phyloP scores from a whole-genome alignment of 2,888 invertebrate species.

The Masnerella sp. region DNA sequence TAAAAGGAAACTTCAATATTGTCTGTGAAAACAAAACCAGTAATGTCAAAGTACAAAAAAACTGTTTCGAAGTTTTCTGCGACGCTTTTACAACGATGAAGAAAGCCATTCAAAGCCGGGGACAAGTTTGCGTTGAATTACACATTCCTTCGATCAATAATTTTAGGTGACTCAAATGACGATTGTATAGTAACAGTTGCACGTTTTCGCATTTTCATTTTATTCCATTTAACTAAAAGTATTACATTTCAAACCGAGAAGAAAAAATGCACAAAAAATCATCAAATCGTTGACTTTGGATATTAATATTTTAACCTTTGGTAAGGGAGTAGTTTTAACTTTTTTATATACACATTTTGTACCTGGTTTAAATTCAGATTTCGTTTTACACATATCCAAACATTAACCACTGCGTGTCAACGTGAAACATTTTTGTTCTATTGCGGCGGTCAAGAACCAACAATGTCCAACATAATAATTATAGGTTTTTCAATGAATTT shows the following conservation, averaged over 20 bases:
- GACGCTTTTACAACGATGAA: conserved; percentile 1
- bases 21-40: neutral
- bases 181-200: neutral
- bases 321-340: too few species aligned
- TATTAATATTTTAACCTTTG: too few species aligned
- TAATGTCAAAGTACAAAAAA: conserved; percentile 8
- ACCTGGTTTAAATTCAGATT: neutral
- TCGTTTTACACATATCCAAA: conserved; percentile 6
- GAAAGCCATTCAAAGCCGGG: neutral
- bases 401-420: too few species aligned
- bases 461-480: conserved; percentile 29
- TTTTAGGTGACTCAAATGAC: too few species aligned
- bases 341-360: neutral
- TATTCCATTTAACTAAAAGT: too few species aligned
- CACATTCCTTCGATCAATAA: conserved; percentile 1
- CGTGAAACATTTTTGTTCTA: conserved; percentile 14
- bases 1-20: neutral
- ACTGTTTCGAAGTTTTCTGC: neutral
- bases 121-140: neutral
- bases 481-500: conserved; percentile 45
- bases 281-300: too few species aligned
- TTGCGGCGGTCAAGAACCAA: conserved; percentile 11
- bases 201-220: neutral
- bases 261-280: too few species aligned
- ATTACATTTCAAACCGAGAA: too few species aligned